Base-by-base conservation (phyloP, 1,140 invertebrate species). In the Achatina immaculata region DNA sequence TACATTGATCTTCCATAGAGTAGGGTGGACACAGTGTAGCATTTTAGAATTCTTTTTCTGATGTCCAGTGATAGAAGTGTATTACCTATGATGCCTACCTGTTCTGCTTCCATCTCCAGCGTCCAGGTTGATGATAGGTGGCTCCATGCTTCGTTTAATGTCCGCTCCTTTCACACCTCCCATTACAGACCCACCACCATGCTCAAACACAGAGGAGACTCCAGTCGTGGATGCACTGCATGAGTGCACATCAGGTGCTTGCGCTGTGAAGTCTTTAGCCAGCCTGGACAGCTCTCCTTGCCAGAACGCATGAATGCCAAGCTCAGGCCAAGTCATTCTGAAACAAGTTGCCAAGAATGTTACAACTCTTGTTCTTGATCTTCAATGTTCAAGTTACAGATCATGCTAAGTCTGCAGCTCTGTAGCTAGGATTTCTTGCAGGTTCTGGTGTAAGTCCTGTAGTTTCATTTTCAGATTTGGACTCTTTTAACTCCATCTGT, bases 261-360 rank as follows among this genome's bases (percentile, higher is more conserved):
- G 86, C 16, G 86, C 65, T 34, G 80, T 82, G 24, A 88, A 81
- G 62, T 91, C 89, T 80, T 88, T 86, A 19, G 88, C 86, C 69
- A 91, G 85, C 65, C 88, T 84, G 24, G 86, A 80, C n/a, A 91
- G 83, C 36, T 83, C 82, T 14, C 86, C 87, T 80, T 91, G 85
- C 90, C 90, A 92, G 81, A 92, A 91, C 21, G 85, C 78, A 81
- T 91, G 90, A 40, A 83, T 88, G 16, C 91, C 86, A 58, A 92
- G 82, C 68, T 85, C 86, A 45, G 84, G 84, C 91, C 91, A 92
- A 36, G 84, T 85, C 28, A 91, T 43, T 81, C 90, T 91, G 76
- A 11, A 84, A n/a, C 31, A 75, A 16, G 34, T n/a, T n/a, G n/a
- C n/a, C n/a, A n/a, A 72, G 28, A 72, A 72, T 16, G 65, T 68